Percentiles rank a stretch among this genome's conserved stretches.
Evolutionary conservation across 2,888 invertebrate species (phyloP).

Genomic region (Prostheceraeus crozeri): DNA sequence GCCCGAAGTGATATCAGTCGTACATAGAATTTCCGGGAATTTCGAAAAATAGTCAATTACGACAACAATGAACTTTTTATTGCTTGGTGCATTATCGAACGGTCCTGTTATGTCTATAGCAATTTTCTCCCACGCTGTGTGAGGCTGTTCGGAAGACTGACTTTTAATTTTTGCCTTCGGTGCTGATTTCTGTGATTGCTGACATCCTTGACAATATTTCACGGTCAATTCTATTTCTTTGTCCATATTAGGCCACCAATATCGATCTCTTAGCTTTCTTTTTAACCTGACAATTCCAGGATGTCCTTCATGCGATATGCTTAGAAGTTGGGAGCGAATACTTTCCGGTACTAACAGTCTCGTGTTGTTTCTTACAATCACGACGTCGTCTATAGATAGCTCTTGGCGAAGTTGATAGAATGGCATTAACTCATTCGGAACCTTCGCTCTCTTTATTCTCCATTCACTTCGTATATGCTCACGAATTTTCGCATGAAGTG

Average conservation of each 20-base stretch:
- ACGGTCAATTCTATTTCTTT: conserved; percentile 5
- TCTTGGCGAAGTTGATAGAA: conserved; percentile 16
- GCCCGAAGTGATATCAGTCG: background rate
- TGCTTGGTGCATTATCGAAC: conserved; percentile 21
- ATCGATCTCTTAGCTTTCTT: conserved; percentile 10
- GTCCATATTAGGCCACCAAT: conserved; percentile 30
- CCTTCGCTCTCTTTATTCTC: too few species aligned
- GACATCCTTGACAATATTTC: background rate
- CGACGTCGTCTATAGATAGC: conserved; percentile 22
- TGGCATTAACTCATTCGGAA: background rate
- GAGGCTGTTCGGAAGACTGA: background rate
- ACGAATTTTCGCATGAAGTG: too few species aligned
- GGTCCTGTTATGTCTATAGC: conserved; percentile 18
- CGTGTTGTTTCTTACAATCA: background rate
- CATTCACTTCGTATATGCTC: too few species aligned
- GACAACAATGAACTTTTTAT: conserved; percentile 20
- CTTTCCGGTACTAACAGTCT: background rate
- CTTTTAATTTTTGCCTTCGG: conserved; percentile 9
- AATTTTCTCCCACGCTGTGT: conserved; percentile 29
- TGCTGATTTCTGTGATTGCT: conserved; percentile 1
- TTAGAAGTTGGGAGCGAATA: conserved; percentile 2
- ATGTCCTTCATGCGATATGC: conserved; percentile 23
- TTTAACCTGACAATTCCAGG: conserved; percentile 24
- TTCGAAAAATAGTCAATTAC: conserved; percentile 23
- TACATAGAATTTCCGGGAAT: conserved; percentile 11